These are phyloP conservation scores for Perognathus longimembris DNA, from an alignment of 2,113 vertebrate species.

Conservation along the genomic window DNA sequence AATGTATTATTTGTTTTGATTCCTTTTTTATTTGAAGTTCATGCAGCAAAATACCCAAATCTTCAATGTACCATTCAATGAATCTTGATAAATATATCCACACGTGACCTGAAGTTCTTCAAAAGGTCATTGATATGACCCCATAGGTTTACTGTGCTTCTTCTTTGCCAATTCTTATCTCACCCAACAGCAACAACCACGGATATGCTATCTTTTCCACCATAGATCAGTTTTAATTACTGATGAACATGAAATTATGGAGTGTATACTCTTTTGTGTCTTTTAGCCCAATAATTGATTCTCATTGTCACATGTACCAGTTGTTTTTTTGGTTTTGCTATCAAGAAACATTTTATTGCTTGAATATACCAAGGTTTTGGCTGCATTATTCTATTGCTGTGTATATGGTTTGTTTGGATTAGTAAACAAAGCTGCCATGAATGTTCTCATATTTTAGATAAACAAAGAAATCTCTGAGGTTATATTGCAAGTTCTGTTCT, in stretches of 20 bases:
- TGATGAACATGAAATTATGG: background rate
- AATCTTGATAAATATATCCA: conserved; percentile 28
- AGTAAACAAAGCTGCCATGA: conserved; percentile 11
- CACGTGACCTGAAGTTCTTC: background rate
- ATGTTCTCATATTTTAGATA: background rate
- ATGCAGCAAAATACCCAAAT: conserved; percentile 1
- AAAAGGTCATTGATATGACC: background rate
- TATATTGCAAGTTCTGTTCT: background rate
- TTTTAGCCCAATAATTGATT: background rate
- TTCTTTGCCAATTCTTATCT: background rate
- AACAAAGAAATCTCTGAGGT: background rate
- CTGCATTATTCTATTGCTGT: background rate
- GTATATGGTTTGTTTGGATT: background rate
- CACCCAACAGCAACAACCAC: background rate
- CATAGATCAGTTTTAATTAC: background rate
- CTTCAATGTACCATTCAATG: background rate
- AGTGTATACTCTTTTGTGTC: background rate
- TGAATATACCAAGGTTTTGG: background rate
- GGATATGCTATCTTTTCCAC: background rate
- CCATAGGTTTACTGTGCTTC: background rate
- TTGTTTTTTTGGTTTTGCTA: background rate
- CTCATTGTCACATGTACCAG: background rate
- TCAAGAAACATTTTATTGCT: background rate
- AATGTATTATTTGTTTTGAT: background rate
- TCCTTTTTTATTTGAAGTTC: background rate